Evolutionary conservation across 1,140 invertebrate genomes (phyloP), one percentile per base, ranked within the genome.

Genomic region (Drosophila busckii): DNA sequence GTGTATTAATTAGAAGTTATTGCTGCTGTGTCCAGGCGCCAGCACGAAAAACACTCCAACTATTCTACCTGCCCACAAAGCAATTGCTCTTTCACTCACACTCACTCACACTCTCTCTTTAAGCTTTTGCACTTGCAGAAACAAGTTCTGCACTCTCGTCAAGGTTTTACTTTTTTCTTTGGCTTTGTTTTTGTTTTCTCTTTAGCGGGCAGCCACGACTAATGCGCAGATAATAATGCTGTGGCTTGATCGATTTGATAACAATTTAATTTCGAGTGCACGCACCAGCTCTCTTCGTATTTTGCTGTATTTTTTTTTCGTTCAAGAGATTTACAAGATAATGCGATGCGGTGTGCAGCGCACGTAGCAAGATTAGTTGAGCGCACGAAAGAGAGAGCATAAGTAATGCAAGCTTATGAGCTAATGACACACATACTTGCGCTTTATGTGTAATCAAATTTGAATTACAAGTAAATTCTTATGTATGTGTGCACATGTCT

Each of bases 1-100:
- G 75, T 80, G 75, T 82, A 80, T 80, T 80, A 80, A 80, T 80
- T 80, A 80, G 73, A 82, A 80, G 75, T 80, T 80, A 80, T 80
- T 80, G 73, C 58, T 38, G 42, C 67, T 50, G 32, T 16, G 63
- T 54, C 54, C 63, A 78, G 75, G 73, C 75, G 73, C 73, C 68
- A 41, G 46, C 65, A 78, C 44, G 52, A 50, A 76, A 59, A 41
- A 55, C 61, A 58, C 71, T 76, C 71, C 34, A 54, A n/a, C n/a
- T n/a, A n/a, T n/a, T n/a, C n/a, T n/a, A n/a, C n/a, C n/a, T n/a
- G n/a, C n/a, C n/a, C n/a, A n/a, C n/a, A n/a, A n/a, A n/a, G n/a
- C n/a, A n/a, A n/a, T n/a, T n/a, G n/a, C 13, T 29, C 8, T 16
- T 6, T 3, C 7, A n/a, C 59, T 63, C 58, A 23, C 34, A 23